phyloP scores from a whole-genome alignment of 2,797 vertebrate genomes.

The Psittacula echo region DNA sequence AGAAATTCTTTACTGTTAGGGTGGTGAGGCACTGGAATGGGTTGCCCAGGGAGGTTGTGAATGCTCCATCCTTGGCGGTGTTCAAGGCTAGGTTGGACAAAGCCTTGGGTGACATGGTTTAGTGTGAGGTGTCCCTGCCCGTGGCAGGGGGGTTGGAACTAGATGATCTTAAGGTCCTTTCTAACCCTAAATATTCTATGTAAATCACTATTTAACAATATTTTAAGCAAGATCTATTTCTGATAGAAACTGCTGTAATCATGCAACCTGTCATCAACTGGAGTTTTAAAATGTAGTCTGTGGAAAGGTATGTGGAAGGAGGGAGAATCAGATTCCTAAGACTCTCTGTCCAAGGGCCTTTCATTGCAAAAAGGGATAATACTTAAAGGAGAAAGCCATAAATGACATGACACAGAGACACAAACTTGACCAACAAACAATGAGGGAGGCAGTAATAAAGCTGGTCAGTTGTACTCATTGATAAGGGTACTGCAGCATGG shows the following conservation, averaged over 20 bases:
- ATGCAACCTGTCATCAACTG: neutral
- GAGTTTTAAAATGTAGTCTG: rapidly evolving
- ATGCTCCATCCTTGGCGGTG: too few relatives aligned
- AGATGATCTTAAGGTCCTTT: too few relatives aligned
- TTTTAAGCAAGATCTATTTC: neutral
- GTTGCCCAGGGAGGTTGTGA: too few relatives aligned
- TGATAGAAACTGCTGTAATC: neutral
- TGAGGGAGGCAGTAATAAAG: neutral
- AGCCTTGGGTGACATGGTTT: too few relatives aligned
- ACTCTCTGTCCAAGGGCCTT: neutral
- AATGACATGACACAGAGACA: neutral
- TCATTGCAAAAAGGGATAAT: neutral
- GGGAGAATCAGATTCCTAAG: neutral
- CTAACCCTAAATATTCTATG: too few relatives aligned
- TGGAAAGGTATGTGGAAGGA: neutral
- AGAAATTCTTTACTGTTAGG: too few relatives aligned
- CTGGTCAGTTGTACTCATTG: neutral
- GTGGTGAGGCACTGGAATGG: too few relatives aligned
- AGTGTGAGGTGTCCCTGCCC: too few relatives aligned
- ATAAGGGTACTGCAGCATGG: neutral
- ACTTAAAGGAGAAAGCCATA: neutral
- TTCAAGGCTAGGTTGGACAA: too few relatives aligned
- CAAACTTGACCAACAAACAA: neutral
- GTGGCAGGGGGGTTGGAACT: too few relatives aligned
- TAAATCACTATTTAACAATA: neutral